Evolutionary conservation across 2,888 invertebrate species (phyloP), one percentile per base, ranked within the genome.

Genomic region (Syrista parreyssii): DNA sequence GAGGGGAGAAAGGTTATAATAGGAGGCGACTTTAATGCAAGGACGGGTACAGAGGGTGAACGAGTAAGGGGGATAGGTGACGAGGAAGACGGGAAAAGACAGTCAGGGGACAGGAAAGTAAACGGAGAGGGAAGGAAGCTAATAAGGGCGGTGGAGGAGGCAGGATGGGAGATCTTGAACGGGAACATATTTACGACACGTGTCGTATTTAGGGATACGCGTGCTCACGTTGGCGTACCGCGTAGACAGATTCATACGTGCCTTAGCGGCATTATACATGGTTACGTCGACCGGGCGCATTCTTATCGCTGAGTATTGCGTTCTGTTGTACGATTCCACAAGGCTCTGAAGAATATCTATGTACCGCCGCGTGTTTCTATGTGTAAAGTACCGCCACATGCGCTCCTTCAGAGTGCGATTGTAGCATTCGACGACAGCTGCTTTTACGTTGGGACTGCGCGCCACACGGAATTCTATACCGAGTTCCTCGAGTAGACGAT

Each of bases 401-500:
- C n/a, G n/a, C n/a, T n/a, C n/a, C n/a, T n/a, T n/a, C n/a, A n/a
- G n/a, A n/a, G 82, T 74, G 33, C 81, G 84, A n/a, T 34, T 82
- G 82, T 80, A 86, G 9, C 90, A 74, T 81, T 90, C 90, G 11
- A 86, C 83, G 4, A 89, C 80, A 2, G 83, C 78, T 3, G 87
- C 86, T 81, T 91, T 90, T 9, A 84, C 83, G 71, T 86, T 85
- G 4, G 81, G 83, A 79, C 86, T 86, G 9, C 84, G 76, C 1
- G 86, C 85, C 1, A 83, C 23, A 4, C 73, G 73, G 30, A 72
- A 72, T 30, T 4, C 4, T 4, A 72, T 72, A 15, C n/a, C n/a
- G n/a, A n/a, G n/a, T 72, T 72, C n/a, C 11, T 15, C 33, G 3
- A 78, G 75, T 12, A 82, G 55, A n/a, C 79, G 78, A 75, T 80